Base-by-base conservation (phyloP, 2,888 invertebrate species). In the Coleophora deauratella region DNA sequence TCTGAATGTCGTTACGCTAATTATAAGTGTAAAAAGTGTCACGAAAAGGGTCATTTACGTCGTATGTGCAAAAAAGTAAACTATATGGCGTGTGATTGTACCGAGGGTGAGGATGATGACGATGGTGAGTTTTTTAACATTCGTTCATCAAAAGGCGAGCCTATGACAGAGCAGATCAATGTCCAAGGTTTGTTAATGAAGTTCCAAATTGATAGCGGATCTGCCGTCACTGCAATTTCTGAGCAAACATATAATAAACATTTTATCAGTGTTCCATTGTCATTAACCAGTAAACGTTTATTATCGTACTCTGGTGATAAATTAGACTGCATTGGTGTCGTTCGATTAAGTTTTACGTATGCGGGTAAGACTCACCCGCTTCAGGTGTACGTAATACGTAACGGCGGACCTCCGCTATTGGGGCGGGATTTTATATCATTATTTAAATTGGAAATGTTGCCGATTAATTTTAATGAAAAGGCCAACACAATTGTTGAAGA, bases 351-450 rank as follows among this genome's bases (percentile, higher is more conserved):
- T 9, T 12, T 48, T 2, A 10, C 32, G 1, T 44, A 41, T 27
- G 15, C n/a, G 10, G 44, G 36, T 6, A 13, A 11, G 3, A 37
- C 42, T n/a, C 10, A 31, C 11, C 31, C 33, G 4, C 34, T 42
- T 12, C 1, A 32, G 10, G 37, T 47, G n/a, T 46, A 43, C 28
- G 48, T 51, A 3, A 41, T 48, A 11, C 33, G 27, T 10, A 28
- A 37, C 9, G 44, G 47, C 12, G 50, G 50, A 1, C 49, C 51
- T 9, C 45, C 45, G 9, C 36, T 46, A 6, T 14, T 51, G 32
- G 49, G 51, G 8, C 44, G 51, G 2, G 49, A 51, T 35, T 51
- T 51, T 37, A 47, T 51, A 11, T 33, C 34, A 9, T 2, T 9
- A 1, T 49, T 48, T 30, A n/a, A 41, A 0, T 28, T 52, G 8